Percentiles rank a stretch among this genome's conserved stretches.
These are phyloP conservation scores for Xyrichtys novacula DNA, from an alignment of 2,797 vertebrate genomes.

Conservation along the genomic window DNA sequence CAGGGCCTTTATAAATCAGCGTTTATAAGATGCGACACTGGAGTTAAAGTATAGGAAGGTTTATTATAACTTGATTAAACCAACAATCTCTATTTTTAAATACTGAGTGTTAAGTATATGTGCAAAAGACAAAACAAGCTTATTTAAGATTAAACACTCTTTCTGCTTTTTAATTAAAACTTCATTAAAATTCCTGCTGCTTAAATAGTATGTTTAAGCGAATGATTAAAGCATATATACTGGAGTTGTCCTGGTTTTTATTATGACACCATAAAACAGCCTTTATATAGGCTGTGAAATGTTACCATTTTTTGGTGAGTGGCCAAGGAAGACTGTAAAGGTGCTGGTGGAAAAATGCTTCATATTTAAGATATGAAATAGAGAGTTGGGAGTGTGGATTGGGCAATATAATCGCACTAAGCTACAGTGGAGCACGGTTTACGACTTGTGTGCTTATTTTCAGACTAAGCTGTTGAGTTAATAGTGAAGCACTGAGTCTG, in stretches of 20 bases:
- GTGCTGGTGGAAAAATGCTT: slow-evolving; percentile 28
- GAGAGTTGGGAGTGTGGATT: slow-evolving; percentile 49
- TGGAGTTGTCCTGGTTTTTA: slow-evolving; percentile 38
- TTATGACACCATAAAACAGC: slow-evolving; percentile 49
- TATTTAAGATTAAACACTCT: too few species aligned
- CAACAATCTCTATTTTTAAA: not conserved
- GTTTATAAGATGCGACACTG: slow-evolving; percentile 43
- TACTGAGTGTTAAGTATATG: not conserved
- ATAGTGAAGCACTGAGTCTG: not conserved
- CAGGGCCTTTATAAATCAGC: slow-evolving; percentile 42
- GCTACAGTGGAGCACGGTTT: slow-evolving; percentile 11
- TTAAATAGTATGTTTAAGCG: slow-evolving; percentile 11
- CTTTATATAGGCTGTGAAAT: slow-evolving; percentile 31
- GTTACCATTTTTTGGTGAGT: slow-evolving; percentile 33
- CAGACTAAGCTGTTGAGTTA: slow-evolving; percentile 19
- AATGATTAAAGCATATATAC: slow-evolving; percentile 1
- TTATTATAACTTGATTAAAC: too few species aligned
- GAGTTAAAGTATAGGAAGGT: too few species aligned
- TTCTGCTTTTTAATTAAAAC: too few species aligned
- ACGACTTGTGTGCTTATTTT: slow-evolving; percentile 28
- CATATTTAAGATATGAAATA: slow-evolving; percentile 67
- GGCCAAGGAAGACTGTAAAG: slow-evolving; percentile 17
- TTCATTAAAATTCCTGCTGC: too few species aligned
- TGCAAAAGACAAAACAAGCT: not conserved
- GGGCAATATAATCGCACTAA: slow-evolving; percentile 36